These are phyloP conservation scores for Planococcus citri DNA, from an alignment of 1,140 invertebrate genomes.

Conservation along the genomic window DNA sequence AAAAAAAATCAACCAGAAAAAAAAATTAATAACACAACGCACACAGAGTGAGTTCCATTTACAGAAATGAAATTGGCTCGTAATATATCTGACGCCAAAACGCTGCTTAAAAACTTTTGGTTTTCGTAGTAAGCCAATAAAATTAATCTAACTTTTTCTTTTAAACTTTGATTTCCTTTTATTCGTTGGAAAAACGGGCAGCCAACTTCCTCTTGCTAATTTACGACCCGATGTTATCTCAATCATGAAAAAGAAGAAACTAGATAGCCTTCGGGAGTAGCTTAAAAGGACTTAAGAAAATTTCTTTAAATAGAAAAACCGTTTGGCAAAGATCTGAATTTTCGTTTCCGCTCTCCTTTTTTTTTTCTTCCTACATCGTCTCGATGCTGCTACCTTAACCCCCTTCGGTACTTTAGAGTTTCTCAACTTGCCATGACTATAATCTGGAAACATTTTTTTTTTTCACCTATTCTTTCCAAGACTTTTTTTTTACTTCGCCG, in stretches of 20 bases:
- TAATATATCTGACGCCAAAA: conserved; percentile 7
- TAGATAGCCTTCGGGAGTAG: not conserved
- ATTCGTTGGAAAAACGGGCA: not conserved
- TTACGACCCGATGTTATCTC: conserved; percentile 1
- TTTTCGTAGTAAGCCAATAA: not conserved
- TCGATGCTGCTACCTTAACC: too few species aligned
- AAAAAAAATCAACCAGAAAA: not conserved
- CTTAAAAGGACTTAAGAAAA: not conserved
- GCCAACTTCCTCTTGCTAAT: not conserved
- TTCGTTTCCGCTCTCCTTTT: not conserved
- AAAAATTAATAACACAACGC: not conserved
- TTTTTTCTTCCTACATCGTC: too few species aligned
- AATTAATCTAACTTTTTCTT: conserved; percentile 8
- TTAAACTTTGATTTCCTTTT: conserved; percentile 8
- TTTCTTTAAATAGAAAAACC: conserved; percentile 6
- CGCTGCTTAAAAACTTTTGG: not conserved
- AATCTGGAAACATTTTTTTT: too few species aligned
- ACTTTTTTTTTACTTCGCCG: too few species aligned
- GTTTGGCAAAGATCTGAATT: not conserved
- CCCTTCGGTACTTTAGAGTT: too few species aligned
- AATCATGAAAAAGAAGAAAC: not conserved
- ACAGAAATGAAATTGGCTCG: not conserved
- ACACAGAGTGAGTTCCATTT: not conserved
- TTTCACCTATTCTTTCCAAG: too few species aligned
- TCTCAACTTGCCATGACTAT: too few species aligned